A percentile compares a stretch with the other conserved stretches of the same genome.
Conservation (phyloP, 2,113 vertebrate genomes). For the Rostratula benghalensis region DNA sequence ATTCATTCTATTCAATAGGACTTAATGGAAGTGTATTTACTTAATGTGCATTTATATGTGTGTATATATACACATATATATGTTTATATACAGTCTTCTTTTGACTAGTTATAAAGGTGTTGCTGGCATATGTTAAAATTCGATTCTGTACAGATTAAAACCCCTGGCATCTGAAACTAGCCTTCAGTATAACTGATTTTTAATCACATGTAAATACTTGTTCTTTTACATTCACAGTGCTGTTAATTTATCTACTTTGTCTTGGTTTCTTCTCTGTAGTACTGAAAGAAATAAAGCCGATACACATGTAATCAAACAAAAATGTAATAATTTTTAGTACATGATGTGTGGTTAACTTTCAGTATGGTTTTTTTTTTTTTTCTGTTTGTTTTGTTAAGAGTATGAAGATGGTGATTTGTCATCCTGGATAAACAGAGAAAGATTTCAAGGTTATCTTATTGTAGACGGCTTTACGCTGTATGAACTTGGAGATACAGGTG, state of each 20-base stretch:
- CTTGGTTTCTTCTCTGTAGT: background rate
- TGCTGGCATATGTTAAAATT: background rate
- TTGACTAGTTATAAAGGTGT: background rate
- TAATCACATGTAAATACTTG: background rate
- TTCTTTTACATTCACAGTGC: background rate
- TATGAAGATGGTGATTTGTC: conserved; percentile 93
- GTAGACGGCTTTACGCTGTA: conserved; percentile 95
- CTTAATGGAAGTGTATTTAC: background rate
- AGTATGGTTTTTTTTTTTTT: background rate
- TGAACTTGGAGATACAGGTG: conserved; percentile 97
- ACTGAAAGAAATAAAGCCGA: background rate
- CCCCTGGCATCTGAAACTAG: background rate
- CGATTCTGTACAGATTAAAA: background rate
- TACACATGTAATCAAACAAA: background rate
- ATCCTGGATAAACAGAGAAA: conserved; percentile 93
- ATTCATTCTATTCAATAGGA: background rate
- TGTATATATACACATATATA: background rate
- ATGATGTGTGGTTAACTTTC: background rate
- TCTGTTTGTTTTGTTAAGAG: conserved; percentile 71
- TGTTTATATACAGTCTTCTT: background rate
- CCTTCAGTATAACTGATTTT: background rate
- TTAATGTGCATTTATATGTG: background rate
- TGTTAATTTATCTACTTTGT: background rate
- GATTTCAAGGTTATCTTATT: conserved; percentile 91
- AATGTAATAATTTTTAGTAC: background rate